Evolutionary conservation across 2,113 vertebrate genomes (phyloP), one percentile per base, ranked within the genome.

Genomic region (Lota lota): DNA sequence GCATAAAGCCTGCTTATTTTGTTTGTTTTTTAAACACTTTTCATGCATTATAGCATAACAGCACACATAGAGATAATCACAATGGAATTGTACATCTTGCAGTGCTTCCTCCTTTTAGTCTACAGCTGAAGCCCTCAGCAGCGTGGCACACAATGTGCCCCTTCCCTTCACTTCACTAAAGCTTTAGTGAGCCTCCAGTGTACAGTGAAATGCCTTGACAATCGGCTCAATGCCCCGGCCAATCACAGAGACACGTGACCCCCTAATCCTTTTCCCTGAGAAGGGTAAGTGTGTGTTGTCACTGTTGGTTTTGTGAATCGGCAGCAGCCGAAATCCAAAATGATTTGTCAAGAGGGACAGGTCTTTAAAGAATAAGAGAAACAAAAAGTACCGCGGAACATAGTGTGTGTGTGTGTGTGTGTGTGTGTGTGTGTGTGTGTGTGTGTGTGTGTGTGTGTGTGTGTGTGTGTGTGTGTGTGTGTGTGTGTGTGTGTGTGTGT

Each of bases 281-380:
- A 90, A 89, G 91, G 89, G 89, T 89, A 93, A 94, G 93, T 92
- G 92, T 92, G 85, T 93, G 91, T 94, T 94, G 94, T 94, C 89
- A 92, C 90, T 95, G 92, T 92, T 93, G 90, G 92, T 95, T 97
- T 96, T 93, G 87, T 95, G 93, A 94, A 95, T 94, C 60, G 86
- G 88, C 82, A 14, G 40, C 40, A 88, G 79, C 83, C 93, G 85
- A 93, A 96, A 96, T 93, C 95, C 93, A 88, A 80, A 92, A 91
- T 95, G 94, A 95, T 94, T 95, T 93, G 92, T 92, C 90, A 90
- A 91, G 93, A 94, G 91, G 93, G 93, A 95, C 91, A 95, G 91
- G 93, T 92, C 88, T 89, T 72, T 70, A 85, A 85, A 90, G 89
- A 94, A 90, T 61, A 92, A 82, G 89, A 83, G 85, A 84, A 83